phyloP scores from a whole-genome alignment of 30 jellyfish, hydroid and myxozoan genomes.

The Phacellophora camtschatica region DNA sequence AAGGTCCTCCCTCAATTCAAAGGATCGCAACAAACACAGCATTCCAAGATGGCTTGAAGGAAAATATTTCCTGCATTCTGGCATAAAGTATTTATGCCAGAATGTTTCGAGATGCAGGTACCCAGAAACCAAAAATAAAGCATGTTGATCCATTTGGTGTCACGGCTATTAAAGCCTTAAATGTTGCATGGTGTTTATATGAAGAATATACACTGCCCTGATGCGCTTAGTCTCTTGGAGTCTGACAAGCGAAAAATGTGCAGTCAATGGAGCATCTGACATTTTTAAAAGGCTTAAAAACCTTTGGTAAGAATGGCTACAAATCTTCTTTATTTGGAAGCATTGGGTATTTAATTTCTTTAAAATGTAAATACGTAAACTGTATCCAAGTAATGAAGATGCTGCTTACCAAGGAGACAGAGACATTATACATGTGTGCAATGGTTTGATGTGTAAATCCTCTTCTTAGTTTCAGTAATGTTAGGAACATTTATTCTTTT shows the following conservation, averaged over 20 bases:
- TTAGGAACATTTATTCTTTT: conserved; percentile 49
- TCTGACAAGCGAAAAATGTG: conserved; percentile 39
- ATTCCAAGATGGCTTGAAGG: conserved; percentile 9
- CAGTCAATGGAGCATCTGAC: conserved; percentile 60
- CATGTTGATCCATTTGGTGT: conserved; percentile 80
- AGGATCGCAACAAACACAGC: conserved; percentile 41
- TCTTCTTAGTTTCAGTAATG: conserved; percentile 59
- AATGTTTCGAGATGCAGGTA: conserved; percentile 65
- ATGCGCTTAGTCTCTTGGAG: conserved; percentile 57
- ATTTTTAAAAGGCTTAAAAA: conserved; percentile 44
- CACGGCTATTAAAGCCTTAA: conserved; percentile 70
- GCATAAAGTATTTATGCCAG: conserved; percentile 69
- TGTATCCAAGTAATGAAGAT: conserved; percentile 70
- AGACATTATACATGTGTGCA: conserved; percentile 62
- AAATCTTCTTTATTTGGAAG: conserved; percentile 55
- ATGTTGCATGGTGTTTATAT: conserved; percentile 58
- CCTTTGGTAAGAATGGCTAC: conserved; percentile 33
- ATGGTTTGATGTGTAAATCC: conserved; percentile 63
- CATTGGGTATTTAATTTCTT: conserved; percentile 50
- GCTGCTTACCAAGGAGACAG: conserved; percentile 51
- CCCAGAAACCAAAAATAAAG: conserved; percentile 46
- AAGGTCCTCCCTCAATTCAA: conserved; percentile 70
- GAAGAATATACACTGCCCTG: conserved; percentile 77
- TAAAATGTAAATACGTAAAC: conserved; percentile 55
- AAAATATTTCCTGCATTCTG: conserved; percentile 33